These are phyloP conservation scores for Lasaia peninsularis DNA, from an alignment of 1,140 invertebrate genomes.

Conservation along the genomic window DNA sequence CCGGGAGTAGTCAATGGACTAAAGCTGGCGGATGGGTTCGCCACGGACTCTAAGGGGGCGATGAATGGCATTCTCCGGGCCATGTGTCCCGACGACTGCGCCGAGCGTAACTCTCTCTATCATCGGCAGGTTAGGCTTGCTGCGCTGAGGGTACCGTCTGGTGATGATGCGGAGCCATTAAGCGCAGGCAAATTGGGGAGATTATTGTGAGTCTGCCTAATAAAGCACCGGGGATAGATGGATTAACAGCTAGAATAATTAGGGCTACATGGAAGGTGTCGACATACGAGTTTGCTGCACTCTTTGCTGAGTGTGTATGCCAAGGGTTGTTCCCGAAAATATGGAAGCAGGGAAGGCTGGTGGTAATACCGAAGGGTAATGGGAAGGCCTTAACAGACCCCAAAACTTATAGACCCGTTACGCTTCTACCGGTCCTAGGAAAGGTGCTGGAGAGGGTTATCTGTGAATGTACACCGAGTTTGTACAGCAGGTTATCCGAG, in stretches of 20 bases:
- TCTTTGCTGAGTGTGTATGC: not conserved
- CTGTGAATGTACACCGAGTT: conserved; percentile 19
- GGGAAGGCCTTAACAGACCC: too few relatives aligned
- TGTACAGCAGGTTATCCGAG: conserved; percentile 15
- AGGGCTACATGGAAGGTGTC: not conserved
- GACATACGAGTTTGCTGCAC: not conserved
- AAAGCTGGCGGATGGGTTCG: too few relatives aligned
- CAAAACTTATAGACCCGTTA: conserved; percentile 25
- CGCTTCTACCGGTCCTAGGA: conserved; percentile 21
- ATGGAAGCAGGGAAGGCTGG: conserved; percentile 34
- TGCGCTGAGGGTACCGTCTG: not conserved
- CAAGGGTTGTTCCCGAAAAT: not conserved
- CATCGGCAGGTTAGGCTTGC: not conserved
- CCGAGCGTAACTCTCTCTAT: not conserved
- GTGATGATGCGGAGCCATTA: not conserved
- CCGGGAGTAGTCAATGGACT: too few relatives aligned
- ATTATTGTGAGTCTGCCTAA: not conserved
- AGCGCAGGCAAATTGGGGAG: not conserved
- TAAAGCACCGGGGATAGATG: not conserved
- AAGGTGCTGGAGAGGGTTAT: conserved; percentile 55
- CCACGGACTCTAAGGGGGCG: too few relatives aligned
- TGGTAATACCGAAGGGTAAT: conserved; percentile 46
- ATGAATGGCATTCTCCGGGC: too few relatives aligned
- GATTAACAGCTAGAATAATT: conserved; percentile 9
- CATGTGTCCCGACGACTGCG: not conserved